Evolutionary conservation across 2,113 vertebrate species (phyloP).

Genomic region (Loxodonta africana): DNA sequence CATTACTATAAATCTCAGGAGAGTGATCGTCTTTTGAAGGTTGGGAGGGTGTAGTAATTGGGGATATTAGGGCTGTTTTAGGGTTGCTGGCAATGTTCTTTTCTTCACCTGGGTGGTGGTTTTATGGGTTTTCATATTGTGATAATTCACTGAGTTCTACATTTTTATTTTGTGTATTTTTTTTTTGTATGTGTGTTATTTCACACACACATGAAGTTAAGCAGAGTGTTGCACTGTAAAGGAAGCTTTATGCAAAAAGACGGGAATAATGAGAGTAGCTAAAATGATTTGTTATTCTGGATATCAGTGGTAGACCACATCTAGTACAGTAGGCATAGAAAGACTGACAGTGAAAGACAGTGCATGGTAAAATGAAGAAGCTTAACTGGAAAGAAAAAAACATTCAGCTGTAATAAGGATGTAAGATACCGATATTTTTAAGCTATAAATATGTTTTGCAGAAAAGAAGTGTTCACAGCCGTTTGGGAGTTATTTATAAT

Average conservation of each 20-base stretch:
- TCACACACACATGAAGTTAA: background rate
- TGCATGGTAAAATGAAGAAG: background rate
- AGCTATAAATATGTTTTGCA: conserved; percentile 82
- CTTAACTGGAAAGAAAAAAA: background rate
- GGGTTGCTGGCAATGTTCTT: background rate
- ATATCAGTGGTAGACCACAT: background rate
- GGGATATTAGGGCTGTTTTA: background rate
- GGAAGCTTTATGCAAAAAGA: background rate
- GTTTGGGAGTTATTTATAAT: conserved; percentile 95
- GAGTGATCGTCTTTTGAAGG: background rate
- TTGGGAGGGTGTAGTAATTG: background rate
- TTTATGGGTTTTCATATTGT: background rate
- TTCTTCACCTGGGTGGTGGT: background rate
- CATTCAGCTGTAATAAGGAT: background rate
- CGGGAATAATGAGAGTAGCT: background rate
- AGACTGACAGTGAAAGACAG: background rate
- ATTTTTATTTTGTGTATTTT: background rate
- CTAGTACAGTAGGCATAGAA: background rate
- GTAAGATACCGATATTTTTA: background rate
- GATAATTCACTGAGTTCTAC: background rate
- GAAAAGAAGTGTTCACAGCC: conserved; percentile 92
- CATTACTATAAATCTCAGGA: background rate
- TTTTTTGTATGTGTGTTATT: background rate
- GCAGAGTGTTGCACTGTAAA: background rate
- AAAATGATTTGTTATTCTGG: background rate